phyloP scores from a whole-genome alignment of 2,888 invertebrate species.

The Pycnomerus fuliginosus region DNA sequence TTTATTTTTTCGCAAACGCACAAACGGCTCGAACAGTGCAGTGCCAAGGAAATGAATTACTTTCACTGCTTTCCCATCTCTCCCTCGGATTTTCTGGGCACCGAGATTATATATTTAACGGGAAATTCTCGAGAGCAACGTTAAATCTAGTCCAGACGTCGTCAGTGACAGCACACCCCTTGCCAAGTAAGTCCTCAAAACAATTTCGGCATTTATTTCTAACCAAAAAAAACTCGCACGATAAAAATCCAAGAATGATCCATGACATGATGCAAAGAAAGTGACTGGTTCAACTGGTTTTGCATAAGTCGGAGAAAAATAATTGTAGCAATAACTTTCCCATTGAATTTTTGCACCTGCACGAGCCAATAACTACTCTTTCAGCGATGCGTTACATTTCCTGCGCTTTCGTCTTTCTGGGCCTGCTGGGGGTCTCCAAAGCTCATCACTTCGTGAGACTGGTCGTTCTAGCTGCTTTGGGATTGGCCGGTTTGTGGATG shows the following conservation, averaged over 20 bases:
- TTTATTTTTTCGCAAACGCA: no score
- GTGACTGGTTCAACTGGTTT: background rate
- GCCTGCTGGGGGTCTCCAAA: constrained; percentile 42
- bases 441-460: constrained; percentile 50
- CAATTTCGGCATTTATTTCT: background rate
- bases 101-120: constrained; percentile 21
- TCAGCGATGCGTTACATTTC: constrained; percentile 34
- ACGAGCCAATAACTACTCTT: constrained; percentile 6
- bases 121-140: background rate
- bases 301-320: background rate
- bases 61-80: constrained; percentile 27
- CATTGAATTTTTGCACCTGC: constrained; percentile 2
- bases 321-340: background rate
- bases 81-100: constrained; percentile 10
- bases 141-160: background rate
- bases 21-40: no score
- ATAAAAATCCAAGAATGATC: background rate
- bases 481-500: constrained; percentile 54
- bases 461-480: constrained; percentile 50
- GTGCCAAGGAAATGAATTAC: constrained; percentile 9
- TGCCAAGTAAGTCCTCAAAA: constrained; percentile 4
- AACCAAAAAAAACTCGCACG: no score
- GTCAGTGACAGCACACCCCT: background rate
- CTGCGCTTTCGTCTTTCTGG: constrained; percentile 28
- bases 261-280: background rate